phyloP scores from a whole-genome alignment of 2,113 vertebrate species.

The Ceratotherium simum region DNA sequence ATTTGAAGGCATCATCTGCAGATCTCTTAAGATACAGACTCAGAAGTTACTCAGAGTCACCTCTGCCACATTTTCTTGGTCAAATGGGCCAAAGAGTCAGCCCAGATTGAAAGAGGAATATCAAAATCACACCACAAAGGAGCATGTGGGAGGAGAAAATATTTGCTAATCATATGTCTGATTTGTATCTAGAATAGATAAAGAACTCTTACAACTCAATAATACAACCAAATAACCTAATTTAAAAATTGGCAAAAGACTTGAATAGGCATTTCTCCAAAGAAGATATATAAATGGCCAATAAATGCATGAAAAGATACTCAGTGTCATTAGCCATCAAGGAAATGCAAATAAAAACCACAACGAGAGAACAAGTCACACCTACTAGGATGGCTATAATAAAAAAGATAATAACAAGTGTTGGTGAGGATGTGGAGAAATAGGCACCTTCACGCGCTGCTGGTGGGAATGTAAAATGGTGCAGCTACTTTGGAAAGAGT shows the following conservation, averaged over 20 bases:
- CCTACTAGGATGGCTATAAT: background rate
- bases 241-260: background rate
- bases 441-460: background rate
- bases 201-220: conserved; percentile 8
- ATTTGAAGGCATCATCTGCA: background rate
- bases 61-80: background rate
- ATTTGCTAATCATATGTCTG: background rate
- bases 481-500: background rate
- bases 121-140: background rate
- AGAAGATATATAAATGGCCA: background rate
- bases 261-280: background rate
- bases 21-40: background rate
- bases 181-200: background rate
- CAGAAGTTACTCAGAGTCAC: background rate
- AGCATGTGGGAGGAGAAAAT: background rate
- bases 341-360: conserved; percentile 30
- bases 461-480: background rate
- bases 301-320: background rate
- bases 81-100: background rate
- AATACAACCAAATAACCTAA: background rate
- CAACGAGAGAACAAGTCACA: background rate
- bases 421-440: background rate
- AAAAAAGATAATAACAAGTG: background rate
- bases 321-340: background rate
- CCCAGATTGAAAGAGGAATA: background rate